phyloP scores from a whole-genome alignment of 2,113 vertebrate genomes.

The Cyrtonyx montezumae region DNA sequence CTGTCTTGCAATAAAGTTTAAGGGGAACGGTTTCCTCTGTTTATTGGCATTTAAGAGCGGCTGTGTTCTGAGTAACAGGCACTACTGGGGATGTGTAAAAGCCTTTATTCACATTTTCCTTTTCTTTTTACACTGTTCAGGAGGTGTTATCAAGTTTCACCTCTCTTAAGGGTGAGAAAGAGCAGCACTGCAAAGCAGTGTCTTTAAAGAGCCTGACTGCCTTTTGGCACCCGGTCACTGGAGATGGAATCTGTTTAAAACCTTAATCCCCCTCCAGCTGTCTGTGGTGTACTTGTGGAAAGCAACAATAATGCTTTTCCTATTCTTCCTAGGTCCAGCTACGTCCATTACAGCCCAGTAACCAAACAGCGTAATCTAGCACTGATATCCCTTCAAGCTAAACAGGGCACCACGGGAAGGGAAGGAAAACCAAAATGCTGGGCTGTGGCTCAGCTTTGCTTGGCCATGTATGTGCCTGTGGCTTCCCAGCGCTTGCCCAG shows the following conservation, averaged over 20 bases:
- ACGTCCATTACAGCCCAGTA: background rate
- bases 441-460: background rate
- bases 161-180: background rate
- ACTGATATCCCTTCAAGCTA: background rate
- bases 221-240: background rate
- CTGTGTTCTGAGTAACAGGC: conserved; percentile 39
- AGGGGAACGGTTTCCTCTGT: conserved; percentile 12
- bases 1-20: background rate
- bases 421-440: background rate
- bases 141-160: background rate
- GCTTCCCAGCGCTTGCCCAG: conserved; percentile 24
- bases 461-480: background rate
- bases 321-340: background rate
- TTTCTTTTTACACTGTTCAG: background rate
- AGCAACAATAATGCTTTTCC: background rate
- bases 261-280: background rate
- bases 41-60: conserved; percentile 32
- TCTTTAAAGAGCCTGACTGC: background rate
- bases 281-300: background rate
- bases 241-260: background rate
- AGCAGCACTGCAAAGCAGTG: background rate
- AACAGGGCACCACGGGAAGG: background rate
- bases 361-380: background rate
- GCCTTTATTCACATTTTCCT: background rate
- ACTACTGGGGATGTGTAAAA: conserved; percentile 21